These are phyloP conservation scores for Psittacula cyanocephala DNA, from an alignment of 2,113 vertebrate species.

Conservation along the genomic window DNA sequence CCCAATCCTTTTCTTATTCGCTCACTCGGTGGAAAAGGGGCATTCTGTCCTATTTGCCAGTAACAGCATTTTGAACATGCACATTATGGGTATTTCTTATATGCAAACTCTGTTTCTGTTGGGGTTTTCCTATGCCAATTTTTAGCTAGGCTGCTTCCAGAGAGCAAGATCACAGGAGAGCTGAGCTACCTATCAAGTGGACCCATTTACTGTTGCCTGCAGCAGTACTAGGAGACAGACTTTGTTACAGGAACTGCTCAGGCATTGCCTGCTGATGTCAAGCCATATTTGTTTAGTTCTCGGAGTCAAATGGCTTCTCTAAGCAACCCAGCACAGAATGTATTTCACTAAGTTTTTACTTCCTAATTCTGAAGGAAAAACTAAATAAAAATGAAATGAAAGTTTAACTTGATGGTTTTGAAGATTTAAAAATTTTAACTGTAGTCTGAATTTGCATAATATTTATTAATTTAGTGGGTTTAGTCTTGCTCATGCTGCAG, in stretches of 20 bases:
- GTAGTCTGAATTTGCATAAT: not conserved
- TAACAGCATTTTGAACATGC: not conserved
- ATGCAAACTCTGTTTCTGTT: not conserved
- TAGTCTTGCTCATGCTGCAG: fast-evolving
- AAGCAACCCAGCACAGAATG: not conserved
- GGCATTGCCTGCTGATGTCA: not conserved
- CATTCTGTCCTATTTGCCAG: not conserved
- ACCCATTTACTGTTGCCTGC: not conserved
- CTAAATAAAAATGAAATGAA: not conserved
- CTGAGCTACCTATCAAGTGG: not conserved
- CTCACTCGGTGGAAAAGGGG: not conserved
- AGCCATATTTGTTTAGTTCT: not conserved
- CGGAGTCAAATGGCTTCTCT: not conserved
- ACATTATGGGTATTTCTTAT: not conserved
- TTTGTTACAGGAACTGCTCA: not conserved
- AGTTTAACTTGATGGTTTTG: not conserved
- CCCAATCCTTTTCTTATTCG: not conserved
- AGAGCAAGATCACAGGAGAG: not conserved
- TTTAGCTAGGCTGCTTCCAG: not conserved
- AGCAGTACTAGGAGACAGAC: not conserved
- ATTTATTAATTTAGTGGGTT: not conserved
- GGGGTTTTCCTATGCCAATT: not conserved
- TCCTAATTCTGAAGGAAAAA: not conserved
- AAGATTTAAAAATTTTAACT: not conserved
- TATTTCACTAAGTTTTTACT: not conserved